Percentiles rank a stretch among this genome's conserved stretches.
Evolutionary conservation across 1,140 invertebrate species (phyloP).

Genomic region (Thalassaphorura encarpata): DNA sequence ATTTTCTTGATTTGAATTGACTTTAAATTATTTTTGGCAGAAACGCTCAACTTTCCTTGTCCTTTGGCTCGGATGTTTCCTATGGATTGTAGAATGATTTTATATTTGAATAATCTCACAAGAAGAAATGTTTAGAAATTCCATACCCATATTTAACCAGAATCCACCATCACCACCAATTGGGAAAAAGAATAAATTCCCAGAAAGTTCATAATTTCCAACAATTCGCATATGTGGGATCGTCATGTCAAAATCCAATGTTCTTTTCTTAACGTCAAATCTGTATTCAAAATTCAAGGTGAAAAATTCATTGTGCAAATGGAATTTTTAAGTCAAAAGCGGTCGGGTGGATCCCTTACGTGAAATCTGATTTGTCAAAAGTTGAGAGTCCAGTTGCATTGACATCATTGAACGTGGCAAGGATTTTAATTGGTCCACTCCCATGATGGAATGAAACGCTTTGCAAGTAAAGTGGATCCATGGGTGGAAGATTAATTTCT

Average conservation of each 20-base stretch:
- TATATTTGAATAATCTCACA: background rate
- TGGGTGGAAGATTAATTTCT: conserved; percentile 25
- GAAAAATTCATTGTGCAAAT: background rate
- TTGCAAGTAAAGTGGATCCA: conserved; percentile 32
- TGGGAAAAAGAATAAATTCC: conserved; percentile 34
- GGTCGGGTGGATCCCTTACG: conserved; percentile 18
- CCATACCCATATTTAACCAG: conserved; percentile 27
- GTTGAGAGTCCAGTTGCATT: conserved; percentile 31
- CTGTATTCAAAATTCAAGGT: conserved; percentile 18
- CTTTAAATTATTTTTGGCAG: conserved; percentile 11
- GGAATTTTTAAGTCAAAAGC: background rate
- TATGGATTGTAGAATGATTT: no score
- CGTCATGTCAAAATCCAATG: conserved; percentile 28
- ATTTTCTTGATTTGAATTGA: conserved; percentile 27
- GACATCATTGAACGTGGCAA: conserved; percentile 32
- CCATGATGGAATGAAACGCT: conserved; percentile 32
- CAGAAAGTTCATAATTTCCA: conserved; percentile 32
- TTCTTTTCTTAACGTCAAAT: conserved; percentile 29
- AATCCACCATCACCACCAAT: conserved; percentile 33
- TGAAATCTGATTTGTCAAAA: conserved; percentile 30
- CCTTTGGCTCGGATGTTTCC: conserved; percentile 17
- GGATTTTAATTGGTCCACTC: conserved; percentile 30
- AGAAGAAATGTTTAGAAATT: background rate
- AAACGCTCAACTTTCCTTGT: conserved; percentile 15
- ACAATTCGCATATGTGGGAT: conserved; percentile 32